These are phyloP conservation scores for Edolisoma coerulescens DNA, from an alignment of 2,113 vertebrate genomes.

Conservation along the genomic window DNA sequence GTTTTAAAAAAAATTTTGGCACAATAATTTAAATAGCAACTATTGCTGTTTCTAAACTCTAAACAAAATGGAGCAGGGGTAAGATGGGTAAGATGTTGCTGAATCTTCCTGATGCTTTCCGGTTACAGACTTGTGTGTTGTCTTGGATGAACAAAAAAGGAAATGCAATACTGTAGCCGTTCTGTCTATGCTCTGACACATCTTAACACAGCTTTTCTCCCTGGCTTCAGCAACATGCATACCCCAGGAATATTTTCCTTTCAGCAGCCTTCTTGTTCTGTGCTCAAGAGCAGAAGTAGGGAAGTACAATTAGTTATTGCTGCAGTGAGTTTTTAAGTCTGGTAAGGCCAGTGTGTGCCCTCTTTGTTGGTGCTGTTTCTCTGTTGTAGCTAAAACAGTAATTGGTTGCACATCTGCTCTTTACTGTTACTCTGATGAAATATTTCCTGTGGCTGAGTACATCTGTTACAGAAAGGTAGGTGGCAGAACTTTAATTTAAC, in stretches of 20 bases:
- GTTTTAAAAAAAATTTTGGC: background rate
- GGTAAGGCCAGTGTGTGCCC: background rate
- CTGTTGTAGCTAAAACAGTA: background rate
- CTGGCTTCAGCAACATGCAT: background rate
- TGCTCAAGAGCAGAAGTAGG: background rate
- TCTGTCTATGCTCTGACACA: conserved; percentile 2
- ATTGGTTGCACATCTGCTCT: background rate
- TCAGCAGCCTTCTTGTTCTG: background rate
- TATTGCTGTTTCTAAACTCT: background rate
- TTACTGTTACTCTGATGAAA: background rate
- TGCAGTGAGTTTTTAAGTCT: background rate
- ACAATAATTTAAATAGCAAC: background rate
- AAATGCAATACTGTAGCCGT: background rate
- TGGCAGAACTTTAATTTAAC: background rate
- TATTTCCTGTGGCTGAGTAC: background rate
- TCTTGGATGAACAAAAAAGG: conserved; percentile 50
- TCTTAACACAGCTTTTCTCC: background rate
- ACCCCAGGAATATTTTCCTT: background rate
- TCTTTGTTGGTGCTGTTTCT: background rate
- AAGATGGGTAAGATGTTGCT: background rate
- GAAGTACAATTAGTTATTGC: background rate
- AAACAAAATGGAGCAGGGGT: background rate
- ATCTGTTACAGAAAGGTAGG: conserved; percentile 34
- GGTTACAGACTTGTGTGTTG: background rate
- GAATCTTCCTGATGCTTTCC: background rate